Percentiles rank a stretch among this genome's conserved stretches.
These are phyloP conservation scores for Halictus quadricinctus DNA, from an alignment of 2,888 invertebrate species.

Conservation along the genomic window DNA sequence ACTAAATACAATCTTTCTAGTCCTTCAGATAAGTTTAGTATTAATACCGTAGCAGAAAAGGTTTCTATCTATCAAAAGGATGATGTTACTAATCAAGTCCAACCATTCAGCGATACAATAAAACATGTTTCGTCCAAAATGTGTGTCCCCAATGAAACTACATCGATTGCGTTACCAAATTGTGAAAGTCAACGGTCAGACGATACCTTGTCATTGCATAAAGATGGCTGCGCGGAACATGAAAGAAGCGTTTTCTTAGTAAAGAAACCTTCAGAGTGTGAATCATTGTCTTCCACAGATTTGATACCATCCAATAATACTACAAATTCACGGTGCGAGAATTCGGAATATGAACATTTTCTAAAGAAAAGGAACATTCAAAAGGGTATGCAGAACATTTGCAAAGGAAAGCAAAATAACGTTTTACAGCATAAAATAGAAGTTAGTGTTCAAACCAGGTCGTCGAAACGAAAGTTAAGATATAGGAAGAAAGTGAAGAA, in stretches of 20 bases:
- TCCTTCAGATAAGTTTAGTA: conserved; percentile 44
- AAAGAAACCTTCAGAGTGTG: conserved; percentile 23
- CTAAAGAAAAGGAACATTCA: conserved; percentile 22
- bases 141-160: conserved; percentile 38
- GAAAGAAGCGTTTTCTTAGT: conserved; percentile 18
- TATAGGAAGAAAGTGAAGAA: conserved; percentile 29
- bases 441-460: conserved; percentile 27
- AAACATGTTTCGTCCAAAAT: conserved; percentile 23
- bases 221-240: conserved; percentile 12
- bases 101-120: conserved; percentile 25
- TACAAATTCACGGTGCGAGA: neutral
- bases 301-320: conserved; percentile 23
- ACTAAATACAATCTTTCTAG: conserved; percentile 40
- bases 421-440: conserved; percentile 22
- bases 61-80: conserved; percentile 53
- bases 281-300: conserved; percentile 49
- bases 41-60: conserved; percentile 37
- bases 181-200: conserved; percentile 19
- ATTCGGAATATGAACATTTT: conserved; percentile 14
- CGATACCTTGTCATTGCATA: conserved; percentile 8
- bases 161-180: conserved; percentile 32
- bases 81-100: conserved; percentile 45
- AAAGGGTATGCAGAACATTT: conserved; percentile 1
- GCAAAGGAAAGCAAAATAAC: conserved; percentile 20
- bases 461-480: conserved; percentile 26